Percentiles rank a stretch among this genome's conserved stretches.
Conservation (phyloP, 2,888 invertebrate species). For the Melanophora roralis region DNA sequence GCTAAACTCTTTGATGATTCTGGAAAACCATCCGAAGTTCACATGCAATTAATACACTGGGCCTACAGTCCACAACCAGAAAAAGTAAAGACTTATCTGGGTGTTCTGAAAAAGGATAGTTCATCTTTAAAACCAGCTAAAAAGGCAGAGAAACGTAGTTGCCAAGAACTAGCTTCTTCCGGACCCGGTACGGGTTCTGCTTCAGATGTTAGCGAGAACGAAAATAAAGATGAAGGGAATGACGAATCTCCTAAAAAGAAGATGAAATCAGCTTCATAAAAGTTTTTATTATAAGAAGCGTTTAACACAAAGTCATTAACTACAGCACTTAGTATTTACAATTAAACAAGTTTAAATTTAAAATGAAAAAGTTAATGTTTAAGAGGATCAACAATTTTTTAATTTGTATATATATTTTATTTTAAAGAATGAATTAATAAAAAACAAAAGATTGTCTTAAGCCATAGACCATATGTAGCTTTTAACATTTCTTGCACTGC, state of each 20-base stretch:
- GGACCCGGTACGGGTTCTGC: conserved; percentile 53
- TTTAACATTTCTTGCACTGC: too few species aligned
- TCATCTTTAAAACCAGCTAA: conserved; percentile 34
- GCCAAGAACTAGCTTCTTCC: conserved; percentile 59
- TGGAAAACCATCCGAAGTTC: conserved; percentile 83
- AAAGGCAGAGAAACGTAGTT: conserved; percentile 77
- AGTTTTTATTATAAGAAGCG: not conserved
- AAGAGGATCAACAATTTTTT: too few species aligned
- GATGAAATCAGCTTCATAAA: conserved; percentile 55
- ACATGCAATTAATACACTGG: conserved; percentile 84
- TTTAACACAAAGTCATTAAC: conserved; percentile 40
- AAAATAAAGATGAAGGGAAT: conserved; percentile 48
- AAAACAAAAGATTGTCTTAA: too few species aligned
- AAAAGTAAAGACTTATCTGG: conserved; percentile 81
- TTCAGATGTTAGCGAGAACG: conserved; percentile 52
- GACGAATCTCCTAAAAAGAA: conserved; percentile 66
- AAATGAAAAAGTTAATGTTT: conserved; percentile 5
- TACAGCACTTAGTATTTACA: conserved; percentile 54
- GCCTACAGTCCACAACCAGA: conserved; percentile 86
- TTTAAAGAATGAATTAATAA: too few species aligned
- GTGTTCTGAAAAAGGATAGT: conserved; percentile 66
- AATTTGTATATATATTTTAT: too few species aligned
- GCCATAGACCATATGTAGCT: too few species aligned
- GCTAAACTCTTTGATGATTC: conserved; percentile 81
- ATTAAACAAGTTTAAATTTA: conserved; percentile 42